phyloP scores from a whole-genome alignment of 2,797 vertebrate species.

The Micromesistius poutassou region DNA sequence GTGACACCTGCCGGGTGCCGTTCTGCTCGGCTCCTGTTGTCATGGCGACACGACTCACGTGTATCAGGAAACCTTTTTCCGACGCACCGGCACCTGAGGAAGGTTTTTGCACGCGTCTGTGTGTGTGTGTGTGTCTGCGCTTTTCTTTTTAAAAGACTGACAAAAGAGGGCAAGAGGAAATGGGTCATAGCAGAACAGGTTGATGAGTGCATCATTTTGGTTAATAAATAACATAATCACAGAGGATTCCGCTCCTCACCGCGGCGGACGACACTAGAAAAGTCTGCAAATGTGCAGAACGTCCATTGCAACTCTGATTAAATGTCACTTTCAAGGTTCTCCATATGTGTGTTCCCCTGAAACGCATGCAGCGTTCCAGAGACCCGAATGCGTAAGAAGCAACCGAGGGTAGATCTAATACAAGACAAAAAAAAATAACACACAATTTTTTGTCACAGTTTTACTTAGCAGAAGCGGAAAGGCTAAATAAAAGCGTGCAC shows the following conservation, averaged over 20 bases:
- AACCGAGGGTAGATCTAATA: neutral
- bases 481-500: too few relatives aligned
- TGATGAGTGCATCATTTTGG: neutral
- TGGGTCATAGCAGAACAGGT: neutral
- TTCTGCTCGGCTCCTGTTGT: constrained; percentile 76
- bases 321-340: too few relatives aligned
- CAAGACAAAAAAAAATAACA: neutral
- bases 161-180: constrained; percentile 1
- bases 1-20: constrained; percentile 80
- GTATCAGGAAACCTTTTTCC: neutral
- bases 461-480: neutral
- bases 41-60: constrained; percentile 78
- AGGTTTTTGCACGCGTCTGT: neutral
- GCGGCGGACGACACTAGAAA: neutral
- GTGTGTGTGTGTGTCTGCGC: neutral
- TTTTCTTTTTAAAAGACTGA: neutral
- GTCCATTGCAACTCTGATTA: too few relatives aligned
- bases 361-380: neutral
- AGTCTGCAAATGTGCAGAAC: too few relatives aligned
- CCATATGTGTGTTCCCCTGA: neutral
- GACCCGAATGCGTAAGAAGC: neutral
- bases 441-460: neutral
- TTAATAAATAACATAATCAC: neutral
- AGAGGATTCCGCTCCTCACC: neutral
- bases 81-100: too few relatives aligned